Evolutionary conservation across 2,888 invertebrate species (phyloP), one percentile per base, ranked within the genome.

Genomic region (Apodemia mormo): DNA sequence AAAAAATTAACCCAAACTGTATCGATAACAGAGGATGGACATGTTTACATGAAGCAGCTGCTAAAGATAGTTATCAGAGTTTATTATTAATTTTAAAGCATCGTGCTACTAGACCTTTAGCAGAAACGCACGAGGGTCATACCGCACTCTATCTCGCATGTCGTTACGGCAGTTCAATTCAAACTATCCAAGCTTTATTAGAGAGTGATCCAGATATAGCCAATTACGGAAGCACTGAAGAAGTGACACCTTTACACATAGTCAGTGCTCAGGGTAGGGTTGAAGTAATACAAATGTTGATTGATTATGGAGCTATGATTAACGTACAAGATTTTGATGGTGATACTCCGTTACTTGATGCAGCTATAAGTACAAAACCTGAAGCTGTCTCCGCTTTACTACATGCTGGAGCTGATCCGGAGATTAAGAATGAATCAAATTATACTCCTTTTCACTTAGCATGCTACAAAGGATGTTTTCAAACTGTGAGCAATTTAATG

Each of bases 11-110:
- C 77, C 91, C 92, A 1, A 93, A 93, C 76, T 86, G 87, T 71
- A 85, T 88, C 8, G 94, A 94, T 76, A 94, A 94, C 72, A 85
- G 94, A 78, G 94, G 94, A 7, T 94, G 94, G 94, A 94, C 94
- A 0, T 90, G 94, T 70, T 82, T 94, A 1, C 94, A 94, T 68
- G 94, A 94, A 82, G 94, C 94, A 1, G 93, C 94, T 1, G 87
- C 85, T 12, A 82, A 80, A 58, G 90, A 93, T 73, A 88, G 87
- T 71, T 88, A 87, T 67, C 86, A 92, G 71, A 82, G 90, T 67
- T 73, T 93, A 45, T 66, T 80, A 69, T 72, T 88, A 5, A 90
- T 94, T 72, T 75, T 94, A 74, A 82, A 87, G 58, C 84, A 88
- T 68, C 82, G 82, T 10, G 80, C 80, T 65, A 88, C 87, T 69